phyloP scores from a whole-genome alignment of 2,888 invertebrate species.

The Drosophila putrida region DNA sequence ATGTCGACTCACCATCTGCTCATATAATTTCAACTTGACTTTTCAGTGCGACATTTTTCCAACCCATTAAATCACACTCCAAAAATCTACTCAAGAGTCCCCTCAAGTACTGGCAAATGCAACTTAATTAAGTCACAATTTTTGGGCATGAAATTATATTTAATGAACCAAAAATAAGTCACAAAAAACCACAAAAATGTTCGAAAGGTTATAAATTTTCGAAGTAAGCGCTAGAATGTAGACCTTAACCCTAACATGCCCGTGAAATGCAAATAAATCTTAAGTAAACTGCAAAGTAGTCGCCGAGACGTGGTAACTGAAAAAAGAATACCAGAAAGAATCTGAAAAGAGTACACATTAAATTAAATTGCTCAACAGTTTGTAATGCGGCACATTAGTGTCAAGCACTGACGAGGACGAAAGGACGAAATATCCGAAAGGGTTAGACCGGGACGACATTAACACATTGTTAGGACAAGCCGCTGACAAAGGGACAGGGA shows the following conservation, averaged over 20 bases:
- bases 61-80: conserved; percentile 58
- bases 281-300: conserved; percentile 54
- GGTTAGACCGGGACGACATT: conserved; percentile 72
- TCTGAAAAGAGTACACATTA: conserved; percentile 76
- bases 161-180: conserved; percentile 77
- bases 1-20: conserved; percentile 9
- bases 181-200: conserved; percentile 67
- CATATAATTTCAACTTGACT: conserved; percentile 23
- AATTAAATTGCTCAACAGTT: conserved; percentile 85
- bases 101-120: conserved; percentile 36
- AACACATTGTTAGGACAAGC: conserved; percentile 77
- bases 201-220: conserved; percentile 64
- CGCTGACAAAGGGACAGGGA: conserved; percentile 54
- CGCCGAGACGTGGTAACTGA: conserved; percentile 26
- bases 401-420: conserved; percentile 72
- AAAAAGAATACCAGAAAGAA: conserved; percentile 30
- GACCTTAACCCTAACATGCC: conserved; percentile 53
- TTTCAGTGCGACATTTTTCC: conserved; percentile 64
- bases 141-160: conserved; percentile 66
- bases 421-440: conserved; percentile 46
- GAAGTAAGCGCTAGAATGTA: conserved; percentile 40
- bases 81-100: conserved; percentile 38
- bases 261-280: conserved; percentile 78
- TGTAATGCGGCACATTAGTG: conserved; percentile 84
- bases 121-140: conserved; percentile 72